phyloP scores from a whole-genome alignment of 2,113 vertebrate species.

The Cebidichthys violaceus region DNA sequence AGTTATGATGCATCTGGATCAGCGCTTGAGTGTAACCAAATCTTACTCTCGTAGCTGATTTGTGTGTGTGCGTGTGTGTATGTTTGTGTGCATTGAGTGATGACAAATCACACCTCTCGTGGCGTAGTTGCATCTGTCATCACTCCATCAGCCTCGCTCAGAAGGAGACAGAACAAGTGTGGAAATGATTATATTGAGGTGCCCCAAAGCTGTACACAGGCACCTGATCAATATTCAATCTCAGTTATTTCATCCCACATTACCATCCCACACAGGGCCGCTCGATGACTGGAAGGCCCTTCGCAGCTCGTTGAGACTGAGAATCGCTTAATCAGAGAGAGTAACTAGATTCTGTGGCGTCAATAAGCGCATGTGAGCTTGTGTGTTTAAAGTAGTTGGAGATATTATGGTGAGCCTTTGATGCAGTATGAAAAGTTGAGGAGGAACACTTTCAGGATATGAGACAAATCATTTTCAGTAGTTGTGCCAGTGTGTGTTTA shows the following conservation, averaged over 20 bases:
- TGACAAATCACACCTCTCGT: constrained; percentile 37
- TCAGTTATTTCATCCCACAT: constrained; percentile 69
- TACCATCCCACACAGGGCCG: constrained; percentile 51
- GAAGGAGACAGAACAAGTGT: constrained; percentile 57
- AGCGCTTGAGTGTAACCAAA: constrained; percentile 21
- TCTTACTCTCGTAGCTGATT: background rate
- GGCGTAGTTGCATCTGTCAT: constrained; percentile 47
- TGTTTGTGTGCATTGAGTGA: constrained; percentile 24
- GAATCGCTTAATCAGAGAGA: constrained; percentile 63
- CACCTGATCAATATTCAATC: constrained; percentile 79
- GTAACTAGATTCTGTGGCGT: constrained; percentile 50
- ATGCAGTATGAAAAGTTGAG: constrained; percentile 32
- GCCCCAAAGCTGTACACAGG: constrained; percentile 55
- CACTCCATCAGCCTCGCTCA: constrained; percentile 58
- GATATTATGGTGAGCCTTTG: constrained; percentile 26
- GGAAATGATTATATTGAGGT: constrained; percentile 65
- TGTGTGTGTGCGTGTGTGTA: background rate
- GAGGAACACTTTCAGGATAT: constrained; percentile 20
- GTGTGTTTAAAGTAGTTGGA: constrained; percentile 33
- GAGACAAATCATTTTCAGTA: constrained; percentile 28
- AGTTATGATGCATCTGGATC: constrained; percentile 28
- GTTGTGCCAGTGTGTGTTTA: constrained; percentile 4
- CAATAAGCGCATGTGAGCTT: constrained; percentile 51
- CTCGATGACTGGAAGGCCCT: constrained; percentile 49
- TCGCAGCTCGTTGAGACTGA: constrained; percentile 19